Base-by-base conservation (phyloP, 2,888 invertebrate genomes). In the Stomorhina lunata region DNA sequence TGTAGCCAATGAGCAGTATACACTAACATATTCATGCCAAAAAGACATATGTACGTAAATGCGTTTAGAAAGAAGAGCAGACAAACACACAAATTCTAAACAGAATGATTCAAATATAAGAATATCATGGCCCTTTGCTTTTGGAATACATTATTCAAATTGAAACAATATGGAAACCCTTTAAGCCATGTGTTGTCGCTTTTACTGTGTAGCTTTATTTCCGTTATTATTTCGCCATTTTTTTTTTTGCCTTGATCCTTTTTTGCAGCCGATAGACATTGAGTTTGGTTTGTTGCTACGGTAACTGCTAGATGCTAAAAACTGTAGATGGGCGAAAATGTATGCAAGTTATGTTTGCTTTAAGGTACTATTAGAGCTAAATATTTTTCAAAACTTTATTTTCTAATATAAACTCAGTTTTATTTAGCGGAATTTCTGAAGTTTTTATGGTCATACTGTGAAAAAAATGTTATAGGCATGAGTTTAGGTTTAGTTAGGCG, bases 81-180 rank as follows among this genome's bases (percentile, higher is more conserved):
- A 5, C 10, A 27, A 32, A n/a, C n/a, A n/a, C 15, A 66, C 45
- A 34, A 12, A 50, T 40, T 34, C 22, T 32, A 7, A 25, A 57
- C 40, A 22, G 29, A 12, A 34, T 27, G 61, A 61, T 43, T 61
- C 22, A 22, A 69, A 59, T 68, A n/a, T n/a, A 27, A 20, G 7
- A 20, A 78, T 53, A 78, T 69, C 45, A 59, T 53, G 34, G 43
- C 69, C 45, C 50, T 32, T 63, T 55, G 17, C 10, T 55, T n/a
- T n/a, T 61, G 37, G 27, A 48, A 77, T 81, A 72, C 55, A 77
- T 81, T 81, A 81, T 81, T 81, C 77, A 77, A 81, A 81, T 81
- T 68, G 66, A 57, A 72, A 68, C 73, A 77, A 63, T 73, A 68
- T 68, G 45, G 45, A 61, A 68, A 63, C 61, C 78, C 63, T 78